Evolutionary conservation across 1,140 invertebrate genomes (phyloP).

Genomic region (Diorhabda elongata): DNA sequence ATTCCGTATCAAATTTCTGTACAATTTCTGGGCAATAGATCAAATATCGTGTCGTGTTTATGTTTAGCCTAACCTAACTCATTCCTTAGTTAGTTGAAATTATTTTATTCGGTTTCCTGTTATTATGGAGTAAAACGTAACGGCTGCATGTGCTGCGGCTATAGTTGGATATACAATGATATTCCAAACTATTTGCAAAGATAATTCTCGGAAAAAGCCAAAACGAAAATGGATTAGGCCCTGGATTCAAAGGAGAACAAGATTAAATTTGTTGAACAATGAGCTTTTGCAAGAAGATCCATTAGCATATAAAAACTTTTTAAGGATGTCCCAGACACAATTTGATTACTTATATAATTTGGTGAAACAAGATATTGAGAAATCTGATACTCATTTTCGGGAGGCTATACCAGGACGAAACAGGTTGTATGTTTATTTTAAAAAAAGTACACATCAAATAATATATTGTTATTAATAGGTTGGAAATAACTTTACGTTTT

Average conservation of each 20-base stretch:
- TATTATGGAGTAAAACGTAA: too few species aligned
- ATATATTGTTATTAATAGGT: neutral
- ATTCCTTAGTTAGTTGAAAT: too few species aligned
- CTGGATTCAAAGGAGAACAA: neutral
- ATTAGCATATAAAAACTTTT: neutral
- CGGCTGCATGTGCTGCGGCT: too few species aligned
- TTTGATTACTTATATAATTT: neutral
- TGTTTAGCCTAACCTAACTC: too few species aligned
- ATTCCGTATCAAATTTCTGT: too few species aligned
- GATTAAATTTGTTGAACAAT: neutral
- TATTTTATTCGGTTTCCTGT: too few species aligned
- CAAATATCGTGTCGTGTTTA: too few species aligned
- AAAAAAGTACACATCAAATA: neutral
- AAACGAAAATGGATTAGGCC: neutral
- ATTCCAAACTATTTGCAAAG: too few species aligned
- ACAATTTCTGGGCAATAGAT: too few species aligned
- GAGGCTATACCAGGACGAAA: neutral
- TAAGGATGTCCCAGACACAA: neutral
- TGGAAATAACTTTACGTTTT: neutral
- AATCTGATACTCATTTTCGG: neutral
- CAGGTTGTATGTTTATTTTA: neutral
- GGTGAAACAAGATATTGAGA: neutral
- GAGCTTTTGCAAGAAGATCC: neutral
- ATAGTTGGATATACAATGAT: too few species aligned
- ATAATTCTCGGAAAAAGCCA: neutral